These are phyloP conservation scores for Latheticus oryzae DNA, from an alignment of 2,888 invertebrate genomes.

Conservation along the genomic window DNA sequence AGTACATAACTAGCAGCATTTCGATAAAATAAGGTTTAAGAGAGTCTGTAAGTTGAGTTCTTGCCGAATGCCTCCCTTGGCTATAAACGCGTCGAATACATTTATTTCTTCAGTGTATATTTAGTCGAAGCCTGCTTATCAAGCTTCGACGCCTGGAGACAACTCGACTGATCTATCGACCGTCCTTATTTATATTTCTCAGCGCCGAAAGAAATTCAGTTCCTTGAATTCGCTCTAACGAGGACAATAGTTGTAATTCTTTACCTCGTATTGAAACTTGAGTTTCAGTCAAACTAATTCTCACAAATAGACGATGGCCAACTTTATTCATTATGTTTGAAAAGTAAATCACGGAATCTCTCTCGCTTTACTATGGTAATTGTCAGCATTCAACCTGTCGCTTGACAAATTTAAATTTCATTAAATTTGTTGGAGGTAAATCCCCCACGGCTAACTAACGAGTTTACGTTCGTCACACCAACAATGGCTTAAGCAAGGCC, in stretches of 20 bases:
- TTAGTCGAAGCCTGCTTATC: conserved; percentile 1
- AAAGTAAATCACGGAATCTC: conserved; percentile 2
- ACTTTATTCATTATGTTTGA: conserved; percentile 7
- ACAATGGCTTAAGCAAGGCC: conserved; percentile 16
- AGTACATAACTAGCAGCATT: no score
- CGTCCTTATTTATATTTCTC: conserved; percentile 19
- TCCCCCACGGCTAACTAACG: conserved; percentile 23
- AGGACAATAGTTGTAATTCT: conserved; percentile 8
- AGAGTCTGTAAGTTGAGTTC: conserved; percentile 5
- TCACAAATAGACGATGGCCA: conserved; percentile 4
- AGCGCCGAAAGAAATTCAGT: conserved; percentile 2
- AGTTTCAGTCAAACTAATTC: conserved; percentile 3
- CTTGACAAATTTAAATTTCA: conserved; percentile 29
- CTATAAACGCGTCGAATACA: conserved; percentile 6
- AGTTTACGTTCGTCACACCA: conserved; percentile 14
- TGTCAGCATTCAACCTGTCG: conserved; percentile 22
- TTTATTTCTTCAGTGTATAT: conserved; percentile 1
- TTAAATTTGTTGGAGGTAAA: conserved; percentile 26
- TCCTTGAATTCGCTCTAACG: conserved; percentile 1
- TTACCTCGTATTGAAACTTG: conserved; percentile 4
- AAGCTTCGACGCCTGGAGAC: conserved; percentile 14
- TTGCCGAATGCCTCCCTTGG: not conserved
- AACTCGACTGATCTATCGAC: conserved; percentile 10
- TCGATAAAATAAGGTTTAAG: no score
- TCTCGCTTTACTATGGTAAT: conserved; percentile 17